These are phyloP conservation scores for Oceanodroma leucorhoa DNA, from an alignment of 2,797 vertebrate genomes.

Conservation along the genomic window DNA sequence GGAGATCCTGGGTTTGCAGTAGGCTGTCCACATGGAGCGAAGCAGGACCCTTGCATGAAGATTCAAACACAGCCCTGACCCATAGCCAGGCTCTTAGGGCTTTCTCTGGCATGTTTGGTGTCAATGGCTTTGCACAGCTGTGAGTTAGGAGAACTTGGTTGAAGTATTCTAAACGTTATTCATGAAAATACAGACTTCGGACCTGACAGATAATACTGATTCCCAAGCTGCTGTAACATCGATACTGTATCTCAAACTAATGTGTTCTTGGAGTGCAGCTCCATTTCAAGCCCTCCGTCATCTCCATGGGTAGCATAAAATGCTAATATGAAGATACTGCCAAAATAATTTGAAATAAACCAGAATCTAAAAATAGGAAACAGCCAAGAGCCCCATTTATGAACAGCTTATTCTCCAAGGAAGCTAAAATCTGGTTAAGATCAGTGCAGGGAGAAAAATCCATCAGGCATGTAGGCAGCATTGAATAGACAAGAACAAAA, in stretches of 20 bases:
- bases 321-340: background rate
- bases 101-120: background rate
- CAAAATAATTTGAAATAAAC: constrained; percentile 42
- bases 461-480: background rate
- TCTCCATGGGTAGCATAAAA: background rate
- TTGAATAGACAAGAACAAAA: background rate
- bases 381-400: background rate
- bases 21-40: background rate
- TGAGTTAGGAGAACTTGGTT: background rate
- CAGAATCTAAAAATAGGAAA: constrained; percentile 9
- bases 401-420: background rate
- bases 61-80: background rate
- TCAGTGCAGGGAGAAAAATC: background rate
- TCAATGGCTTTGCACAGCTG: background rate
- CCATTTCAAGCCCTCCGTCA: background rate
- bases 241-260: background rate
- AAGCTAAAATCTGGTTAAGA: background rate
- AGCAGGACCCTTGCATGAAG: background rate
- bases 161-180: background rate
- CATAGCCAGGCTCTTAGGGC: fast-evolving
- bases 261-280: background rate
- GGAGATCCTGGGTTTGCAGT: background rate
- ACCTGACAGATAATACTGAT: background rate
- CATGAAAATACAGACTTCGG: background rate
- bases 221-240: background rate